Evolutionary conservation across 2,113 vertebrate genomes (phyloP).

Genomic region (Conger conger): DNA sequence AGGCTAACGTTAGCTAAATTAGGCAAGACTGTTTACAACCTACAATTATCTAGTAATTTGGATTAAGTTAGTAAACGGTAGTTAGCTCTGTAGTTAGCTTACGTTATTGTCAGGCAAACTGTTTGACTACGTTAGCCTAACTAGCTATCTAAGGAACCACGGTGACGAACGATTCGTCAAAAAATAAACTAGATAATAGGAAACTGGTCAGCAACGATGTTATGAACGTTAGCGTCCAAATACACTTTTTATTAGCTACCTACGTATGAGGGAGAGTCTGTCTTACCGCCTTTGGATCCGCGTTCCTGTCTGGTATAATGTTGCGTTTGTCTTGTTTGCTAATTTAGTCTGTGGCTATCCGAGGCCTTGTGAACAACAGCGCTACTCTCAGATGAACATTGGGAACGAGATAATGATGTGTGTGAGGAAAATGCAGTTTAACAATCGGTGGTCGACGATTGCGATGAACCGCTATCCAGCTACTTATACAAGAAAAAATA

Average conservation of each 20-base stretch:
- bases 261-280: not conserved
- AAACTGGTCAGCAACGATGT: not conserved
- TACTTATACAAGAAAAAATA: not conserved
- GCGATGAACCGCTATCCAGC: not conserved
- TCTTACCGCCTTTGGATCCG: not conserved
- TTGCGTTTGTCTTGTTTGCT: not conserved
- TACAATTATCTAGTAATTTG: no score
- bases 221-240: not conserved
- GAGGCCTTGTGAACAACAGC: not conserved
- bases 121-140: no score
- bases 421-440: not conserved
- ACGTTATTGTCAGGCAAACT: no score
- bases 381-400: not conserved
- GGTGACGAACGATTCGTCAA: no score
- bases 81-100: no score
- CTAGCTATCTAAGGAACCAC: no score
- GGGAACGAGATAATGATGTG: not conserved
- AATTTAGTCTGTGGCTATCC: not conserved
- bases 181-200: no score
- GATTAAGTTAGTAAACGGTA: no score
- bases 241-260: no score
- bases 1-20: not conserved
- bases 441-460: not conserved
- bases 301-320: not conserved
- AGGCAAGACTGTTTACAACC: not conserved